These are phyloP conservation scores for Erebia epiphron DNA, from an alignment of 2,888 invertebrate genomes.

Conservation along the genomic window DNA sequence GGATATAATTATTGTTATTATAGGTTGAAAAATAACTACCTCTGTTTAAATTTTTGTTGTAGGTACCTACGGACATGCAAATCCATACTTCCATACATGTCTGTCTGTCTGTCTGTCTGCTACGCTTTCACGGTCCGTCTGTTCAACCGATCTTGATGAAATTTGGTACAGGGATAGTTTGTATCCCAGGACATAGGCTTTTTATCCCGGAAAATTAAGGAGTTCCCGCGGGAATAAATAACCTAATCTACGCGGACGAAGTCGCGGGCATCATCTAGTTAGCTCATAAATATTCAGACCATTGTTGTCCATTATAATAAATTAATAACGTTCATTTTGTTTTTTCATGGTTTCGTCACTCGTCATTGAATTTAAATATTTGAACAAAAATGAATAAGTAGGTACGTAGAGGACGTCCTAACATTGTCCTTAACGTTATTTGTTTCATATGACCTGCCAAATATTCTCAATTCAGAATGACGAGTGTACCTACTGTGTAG, in stretches of 20 bases:
- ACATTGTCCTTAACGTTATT: conserved; percentile 35
- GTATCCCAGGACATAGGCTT: too few relatives aligned
- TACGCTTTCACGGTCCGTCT: too few relatives aligned
- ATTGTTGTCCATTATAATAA: too few relatives aligned
- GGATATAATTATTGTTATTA: conserved; percentile 47
- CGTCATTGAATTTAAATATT: background rate
- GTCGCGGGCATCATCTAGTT: too few relatives aligned
- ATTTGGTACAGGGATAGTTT: too few relatives aligned
- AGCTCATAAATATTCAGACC: background rate
- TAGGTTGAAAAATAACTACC: conserved; percentile 56
- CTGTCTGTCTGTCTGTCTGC: too few relatives aligned
- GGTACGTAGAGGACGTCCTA: conserved; percentile 37
- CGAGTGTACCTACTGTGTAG: conserved; percentile 34
- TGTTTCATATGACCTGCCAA: conserved; percentile 48
- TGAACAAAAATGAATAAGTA: conserved; percentile 33
- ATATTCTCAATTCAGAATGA: conserved; percentile 50
- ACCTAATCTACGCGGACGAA: too few relatives aligned
- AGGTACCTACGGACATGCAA: conserved; percentile 46
- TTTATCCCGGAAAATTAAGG: too few relatives aligned
- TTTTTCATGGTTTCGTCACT: too few relatives aligned
- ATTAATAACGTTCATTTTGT: too few relatives aligned
- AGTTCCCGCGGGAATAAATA: too few relatives aligned
- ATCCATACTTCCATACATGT: background rate
- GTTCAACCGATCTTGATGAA: too few relatives aligned
- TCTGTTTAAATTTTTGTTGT: conserved; percentile 46